A percentile compares a stretch with the other conserved stretches of the same genome.
These are phyloP conservation scores for Melanargia galathea DNA, from an alignment of 2,888 invertebrate species.

Conservation along the genomic window DNA sequence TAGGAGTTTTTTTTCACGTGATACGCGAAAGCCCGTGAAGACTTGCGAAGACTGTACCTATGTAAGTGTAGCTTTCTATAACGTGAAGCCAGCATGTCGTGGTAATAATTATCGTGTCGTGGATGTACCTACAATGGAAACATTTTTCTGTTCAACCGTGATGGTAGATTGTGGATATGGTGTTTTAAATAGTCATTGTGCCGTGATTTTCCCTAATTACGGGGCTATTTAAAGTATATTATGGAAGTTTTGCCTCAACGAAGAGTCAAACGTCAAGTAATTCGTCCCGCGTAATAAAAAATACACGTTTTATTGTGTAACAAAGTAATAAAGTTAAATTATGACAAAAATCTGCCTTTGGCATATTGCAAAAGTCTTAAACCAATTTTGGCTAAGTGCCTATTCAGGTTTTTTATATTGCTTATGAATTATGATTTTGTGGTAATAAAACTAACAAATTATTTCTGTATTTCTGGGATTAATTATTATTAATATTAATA, in stretches of 20 bases:
- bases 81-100: not conserved
- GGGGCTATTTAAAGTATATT: constrained; percentile 12
- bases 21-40: too few relatives aligned
- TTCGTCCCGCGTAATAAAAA: not conserved
- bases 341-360: not conserved
- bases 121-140: constrained; percentile 5
- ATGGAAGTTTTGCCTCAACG: not conserved
- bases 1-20: too few relatives aligned
- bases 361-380: not conserved
- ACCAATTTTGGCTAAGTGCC: not conserved
- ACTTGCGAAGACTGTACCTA: too few relatives aligned
- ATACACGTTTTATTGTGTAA: constrained; percentile 4
- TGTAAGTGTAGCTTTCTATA: not conserved
- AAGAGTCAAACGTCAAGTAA: constrained; percentile 5
- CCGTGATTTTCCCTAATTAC: constrained; percentile 13
- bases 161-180: constrained; percentile 27
- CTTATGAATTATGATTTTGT: not conserved
- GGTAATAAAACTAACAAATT: not conserved
- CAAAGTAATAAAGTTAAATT: not conserved
- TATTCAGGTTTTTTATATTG: not conserved
- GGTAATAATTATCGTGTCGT: not conserved
- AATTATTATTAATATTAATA: too few relatives aligned
- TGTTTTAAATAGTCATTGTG: constrained; percentile 33
- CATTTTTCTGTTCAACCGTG: constrained; percentile 14
- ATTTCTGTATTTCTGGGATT: not conserved